Conservation (phyloP, 2,888 invertebrate genomes). For the Brachylomia viminalis region DNA sequence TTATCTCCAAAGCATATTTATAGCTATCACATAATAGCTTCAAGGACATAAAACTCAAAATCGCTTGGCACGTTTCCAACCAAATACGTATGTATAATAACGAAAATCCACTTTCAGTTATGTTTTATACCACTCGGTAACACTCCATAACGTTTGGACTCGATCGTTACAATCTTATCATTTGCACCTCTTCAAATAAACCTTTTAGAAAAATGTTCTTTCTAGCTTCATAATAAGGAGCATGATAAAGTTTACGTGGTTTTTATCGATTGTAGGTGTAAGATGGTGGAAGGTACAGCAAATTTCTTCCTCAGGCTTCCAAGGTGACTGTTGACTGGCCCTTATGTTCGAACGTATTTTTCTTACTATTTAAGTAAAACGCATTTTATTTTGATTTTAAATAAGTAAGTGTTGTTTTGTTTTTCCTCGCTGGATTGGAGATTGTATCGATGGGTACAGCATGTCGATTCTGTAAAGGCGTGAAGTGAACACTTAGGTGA, state of each 20-base stretch:
- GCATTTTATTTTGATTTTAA: slow-evolving; percentile 35
- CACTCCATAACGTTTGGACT: slow-evolving; percentile 75
- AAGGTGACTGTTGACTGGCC: slow-evolving; percentile 71
- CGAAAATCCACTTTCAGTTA: slow-evolving; percentile 83
- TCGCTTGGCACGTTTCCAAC: slow-evolving; percentile 76
- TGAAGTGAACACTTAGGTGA: no score
- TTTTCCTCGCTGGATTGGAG: not conserved
- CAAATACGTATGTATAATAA: slow-evolving; percentile 78
- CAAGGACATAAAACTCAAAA: slow-evolving; percentile 73
- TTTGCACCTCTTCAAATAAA: not conserved
- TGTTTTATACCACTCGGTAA: slow-evolving; percentile 81
- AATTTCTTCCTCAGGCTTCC: slow-evolving; percentile 69
- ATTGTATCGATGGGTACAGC: not conserved
- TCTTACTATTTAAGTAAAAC: slow-evolving; percentile 63
- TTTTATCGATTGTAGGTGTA: not conserved
- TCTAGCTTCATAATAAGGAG: slow-evolving; percentile 8
- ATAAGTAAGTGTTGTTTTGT: slow-evolving; percentile 10
- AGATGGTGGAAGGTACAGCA: slow-evolving; percentile 53
- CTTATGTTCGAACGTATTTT: slow-evolving; percentile 66
- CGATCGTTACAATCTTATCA: slow-evolving; percentile 57
- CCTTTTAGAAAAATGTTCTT: not conserved
- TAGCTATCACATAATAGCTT: slow-evolving; percentile 63
- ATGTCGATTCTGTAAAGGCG: no score
- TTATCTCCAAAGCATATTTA: slow-evolving; percentile 70
- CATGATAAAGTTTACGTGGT: not conserved